Evolutionary conservation across 2,797 vertebrate genomes (phyloP).

Genomic region (Acipenser transmontanus): DNA sequence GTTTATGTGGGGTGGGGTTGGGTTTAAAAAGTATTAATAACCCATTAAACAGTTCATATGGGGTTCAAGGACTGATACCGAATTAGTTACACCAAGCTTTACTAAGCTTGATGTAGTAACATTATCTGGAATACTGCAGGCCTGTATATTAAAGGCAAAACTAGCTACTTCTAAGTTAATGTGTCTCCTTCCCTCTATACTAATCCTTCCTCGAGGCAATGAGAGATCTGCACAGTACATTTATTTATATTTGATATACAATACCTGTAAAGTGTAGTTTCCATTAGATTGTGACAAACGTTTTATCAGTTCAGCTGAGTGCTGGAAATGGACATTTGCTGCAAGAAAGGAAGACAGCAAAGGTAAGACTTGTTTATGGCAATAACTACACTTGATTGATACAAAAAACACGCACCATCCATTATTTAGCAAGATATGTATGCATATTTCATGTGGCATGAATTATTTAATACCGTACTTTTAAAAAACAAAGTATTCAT

Average conservation of each 20-base stretch:
- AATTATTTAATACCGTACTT: not conserved
- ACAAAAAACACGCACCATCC: not conserved
- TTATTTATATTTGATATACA: not conserved
- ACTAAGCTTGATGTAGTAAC: not conserved
- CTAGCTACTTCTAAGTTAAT: no score
- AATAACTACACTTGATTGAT: not conserved
- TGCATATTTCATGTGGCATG: not conserved
- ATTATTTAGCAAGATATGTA: not conserved
- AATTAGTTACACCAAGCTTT: not conserved
- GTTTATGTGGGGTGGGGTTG: no score
- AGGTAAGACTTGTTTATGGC: not conserved
- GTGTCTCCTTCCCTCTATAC: no score
- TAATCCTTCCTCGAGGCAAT: no score
- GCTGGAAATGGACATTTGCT: constrained; percentile 96
- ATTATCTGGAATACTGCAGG: not conserved
- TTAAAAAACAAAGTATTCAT: not conserved
- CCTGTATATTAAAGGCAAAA: not conserved
- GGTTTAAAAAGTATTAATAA: no score
- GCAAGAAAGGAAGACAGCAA: constrained; percentile 41
- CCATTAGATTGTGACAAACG: constrained; percentile 86
- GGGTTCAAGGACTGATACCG: no score
- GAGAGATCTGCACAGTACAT: no score
- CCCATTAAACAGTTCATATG: no score
- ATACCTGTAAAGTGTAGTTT: constrained; percentile 95
- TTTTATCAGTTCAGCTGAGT: constrained; percentile 92